Conservation (phyloP, 1,140 invertebrate species). For the Micrasema minimum region DNA sequence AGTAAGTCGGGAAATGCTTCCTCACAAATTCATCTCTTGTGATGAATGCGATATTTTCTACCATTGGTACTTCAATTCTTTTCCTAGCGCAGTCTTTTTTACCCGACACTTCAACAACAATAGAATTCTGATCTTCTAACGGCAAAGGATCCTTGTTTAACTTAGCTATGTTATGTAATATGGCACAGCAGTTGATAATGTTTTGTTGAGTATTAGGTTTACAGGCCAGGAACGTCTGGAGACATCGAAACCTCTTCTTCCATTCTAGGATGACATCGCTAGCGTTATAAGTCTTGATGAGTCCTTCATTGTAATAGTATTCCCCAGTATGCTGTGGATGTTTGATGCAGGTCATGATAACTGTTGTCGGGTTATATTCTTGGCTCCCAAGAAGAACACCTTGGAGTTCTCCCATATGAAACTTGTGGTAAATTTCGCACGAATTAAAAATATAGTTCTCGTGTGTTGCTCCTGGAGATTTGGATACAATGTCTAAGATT, state of each 20-base stretch:
- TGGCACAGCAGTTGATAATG: slow-evolving; percentile 47
- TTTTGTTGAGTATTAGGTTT: slow-evolving; percentile 50
- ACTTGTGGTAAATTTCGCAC: slow-evolving; percentile 43
- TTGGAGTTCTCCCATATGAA: slow-evolving; percentile 42
- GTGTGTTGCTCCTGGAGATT: slow-evolving; percentile 44
- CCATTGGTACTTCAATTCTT: slow-evolving; percentile 43
- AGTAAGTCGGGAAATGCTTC: slow-evolving; percentile 49
- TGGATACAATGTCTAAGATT: slow-evolving; percentile 48
- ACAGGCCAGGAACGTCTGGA: slow-evolving; percentile 48
- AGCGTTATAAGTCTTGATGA: slow-evolving; percentile 46
- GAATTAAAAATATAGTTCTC: slow-evolving; percentile 46
- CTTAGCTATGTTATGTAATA: slow-evolving; percentile 50
- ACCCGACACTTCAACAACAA: slow-evolving; percentile 44
- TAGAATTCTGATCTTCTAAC: slow-evolving; percentile 30
- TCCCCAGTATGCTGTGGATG: slow-evolving; percentile 47
- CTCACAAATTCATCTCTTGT: slow-evolving; percentile 50
- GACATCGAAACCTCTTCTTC: slow-evolving; percentile 49
- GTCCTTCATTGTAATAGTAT: slow-evolving; percentile 49
- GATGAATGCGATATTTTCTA: slow-evolving; percentile 44
- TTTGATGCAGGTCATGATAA: slow-evolving; percentile 46
- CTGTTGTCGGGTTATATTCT: slow-evolving; percentile 43
- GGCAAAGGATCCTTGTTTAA: slow-evolving; percentile 49
- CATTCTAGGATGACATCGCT: slow-evolving; percentile 42
- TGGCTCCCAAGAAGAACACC: slow-evolving; percentile 44
- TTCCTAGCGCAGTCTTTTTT: slow-evolving; percentile 47